Base-by-base conservation (phyloP, 1,140 invertebrate species). In the Goniozus legneri region DNA sequence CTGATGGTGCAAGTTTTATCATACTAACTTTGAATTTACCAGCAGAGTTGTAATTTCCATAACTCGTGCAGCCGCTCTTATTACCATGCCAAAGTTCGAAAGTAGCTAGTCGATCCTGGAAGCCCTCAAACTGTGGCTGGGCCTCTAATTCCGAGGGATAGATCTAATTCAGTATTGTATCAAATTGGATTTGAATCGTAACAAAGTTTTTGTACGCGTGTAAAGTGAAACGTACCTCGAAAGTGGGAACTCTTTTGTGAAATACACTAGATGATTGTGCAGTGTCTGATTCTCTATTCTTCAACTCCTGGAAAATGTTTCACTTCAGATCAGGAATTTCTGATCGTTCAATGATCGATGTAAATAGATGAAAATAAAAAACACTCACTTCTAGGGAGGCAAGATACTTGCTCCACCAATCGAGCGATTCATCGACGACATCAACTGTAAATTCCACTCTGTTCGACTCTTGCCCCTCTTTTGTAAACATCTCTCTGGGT, bases 381-480 rank as follows among this genome's bases (percentile, higher is more conserved):
- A 27, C 24, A 8, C 31, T 3, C 67, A 80, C 81, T 64, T 79
- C 73, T 20, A 81, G 41, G 0, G 86, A 88, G 31, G 79, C 80
- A 57, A 83, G 85, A 67, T 87, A 91, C 78, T 86, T 87, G 40
- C 78, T 83, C 88, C 88, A 91, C 88, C 88, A 91, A 71, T 89
- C 84, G 47, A 79, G 67, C 27, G 77, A 78, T 19, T 79, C 75
- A 48, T 80, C 74, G 22, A 16, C 16, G 37, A 21, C 10, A 46
- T 27, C 32, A 15, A n/a, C n/a, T n/a, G n/a, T n/a, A 37, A 45
- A 3, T 4, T 18, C 18, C 18, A 10, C 12, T 16, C 10, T 6
- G 10, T 27, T 27, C 24, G 24, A 6, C 24, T 4, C 24, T 4
- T 27, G 24, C 10, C 24, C 10, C 24, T 27, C 4, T 27, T 10